Percentiles rank a stretch among this genome's conserved stretches.
Evolutionary conservation across 1,140 invertebrate genomes (phyloP).

Genomic region (Pectinophora gossypiella): DNA sequence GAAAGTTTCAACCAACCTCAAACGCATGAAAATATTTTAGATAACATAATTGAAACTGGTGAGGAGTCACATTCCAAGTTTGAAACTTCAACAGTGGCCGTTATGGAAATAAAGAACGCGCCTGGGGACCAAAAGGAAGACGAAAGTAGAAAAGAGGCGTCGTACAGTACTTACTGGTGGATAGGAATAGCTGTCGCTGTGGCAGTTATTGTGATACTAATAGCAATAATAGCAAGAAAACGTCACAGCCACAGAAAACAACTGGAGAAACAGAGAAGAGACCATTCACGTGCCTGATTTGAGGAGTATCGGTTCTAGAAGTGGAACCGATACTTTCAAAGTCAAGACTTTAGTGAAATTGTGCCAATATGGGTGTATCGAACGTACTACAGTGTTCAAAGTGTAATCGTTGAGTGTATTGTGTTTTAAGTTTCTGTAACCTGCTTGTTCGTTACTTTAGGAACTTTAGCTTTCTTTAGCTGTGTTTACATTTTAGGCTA

Average conservation of each 20-base stretch:
- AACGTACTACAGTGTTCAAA: constrained; percentile 22
- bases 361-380: constrained; percentile 41
- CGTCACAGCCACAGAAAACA: constrained; percentile 63
- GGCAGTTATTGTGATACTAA: constrained; percentile 50
- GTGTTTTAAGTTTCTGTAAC: constrained; percentile 26
- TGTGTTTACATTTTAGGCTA: not conserved
- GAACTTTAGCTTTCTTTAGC: constrained; percentile 20
- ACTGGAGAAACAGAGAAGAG: constrained; percentile 55
- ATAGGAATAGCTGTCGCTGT: constrained; percentile 59
- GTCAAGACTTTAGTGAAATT: constrained; percentile 40
- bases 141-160: constrained; percentile 46
- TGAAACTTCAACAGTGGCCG: constrained; percentile 59
- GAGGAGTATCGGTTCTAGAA: constrained; percentile 72
- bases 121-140: constrained; percentile 39
- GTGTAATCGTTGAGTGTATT: constrained; percentile 35
- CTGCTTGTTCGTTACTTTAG: constrained; percentile 30
- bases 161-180: constrained; percentile 67
- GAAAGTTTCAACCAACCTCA: constrained; percentile 19
- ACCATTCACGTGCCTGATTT: constrained; percentile 63
- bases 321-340: constrained; percentile 36
- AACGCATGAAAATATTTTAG: constrained; percentile 35
- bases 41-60: constrained; percentile 50
- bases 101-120: constrained; percentile 59
- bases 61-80: constrained; percentile 43
- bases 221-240: constrained; percentile 62